Evolutionary conservation across 2,797 vertebrate species (phyloP).

Genomic region (Danio tinwini): DNA sequence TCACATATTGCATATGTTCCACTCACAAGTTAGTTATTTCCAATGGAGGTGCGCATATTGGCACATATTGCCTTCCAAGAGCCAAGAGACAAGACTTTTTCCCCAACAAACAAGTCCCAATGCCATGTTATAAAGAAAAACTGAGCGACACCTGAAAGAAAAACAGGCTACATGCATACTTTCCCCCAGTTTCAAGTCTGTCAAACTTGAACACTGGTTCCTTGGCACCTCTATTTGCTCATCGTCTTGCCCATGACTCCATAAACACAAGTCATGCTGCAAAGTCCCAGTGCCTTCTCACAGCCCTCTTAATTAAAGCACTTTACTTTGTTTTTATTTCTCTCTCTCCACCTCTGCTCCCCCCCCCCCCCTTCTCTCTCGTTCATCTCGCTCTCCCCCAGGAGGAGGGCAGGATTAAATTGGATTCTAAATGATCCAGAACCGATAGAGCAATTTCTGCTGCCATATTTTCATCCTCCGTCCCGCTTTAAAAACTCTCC

Average conservation of each 20-base stretch:
- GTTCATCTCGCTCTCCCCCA: constrained; percentile 38
- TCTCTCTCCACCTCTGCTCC: constrained; percentile 17
- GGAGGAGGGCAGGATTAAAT: constrained; percentile 74
- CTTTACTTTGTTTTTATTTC: constrained; percentile 75
- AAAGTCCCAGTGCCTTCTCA: constrained; percentile 61
- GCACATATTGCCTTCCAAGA: too few relatives aligned
- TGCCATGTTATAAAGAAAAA: background rate
- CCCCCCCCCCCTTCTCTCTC: constrained; percentile 9
- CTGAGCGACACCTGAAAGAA: background rate
- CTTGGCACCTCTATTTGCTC: background rate
- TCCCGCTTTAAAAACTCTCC: constrained; percentile 67
- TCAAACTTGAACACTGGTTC: constrained; percentile 4
- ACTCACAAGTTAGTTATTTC: too few relatives aligned
- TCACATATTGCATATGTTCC: too few relatives aligned
- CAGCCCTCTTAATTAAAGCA: constrained; percentile 79
- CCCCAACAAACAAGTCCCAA: background rate
- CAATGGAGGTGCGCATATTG: too few relatives aligned
- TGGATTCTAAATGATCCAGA: constrained; percentile 85
- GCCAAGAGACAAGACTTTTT: background rate
- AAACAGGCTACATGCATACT: background rate
- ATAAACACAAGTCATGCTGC: constrained; percentile 63
- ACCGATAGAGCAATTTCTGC: constrained; percentile 78
- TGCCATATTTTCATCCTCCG: constrained; percentile 68
- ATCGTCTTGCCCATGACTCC: constrained; percentile 48
- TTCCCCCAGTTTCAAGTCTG: background rate